Conservation (phyloP, 2,797 vertebrate genomes). For the Dicrostonyx torquatus region DNA sequence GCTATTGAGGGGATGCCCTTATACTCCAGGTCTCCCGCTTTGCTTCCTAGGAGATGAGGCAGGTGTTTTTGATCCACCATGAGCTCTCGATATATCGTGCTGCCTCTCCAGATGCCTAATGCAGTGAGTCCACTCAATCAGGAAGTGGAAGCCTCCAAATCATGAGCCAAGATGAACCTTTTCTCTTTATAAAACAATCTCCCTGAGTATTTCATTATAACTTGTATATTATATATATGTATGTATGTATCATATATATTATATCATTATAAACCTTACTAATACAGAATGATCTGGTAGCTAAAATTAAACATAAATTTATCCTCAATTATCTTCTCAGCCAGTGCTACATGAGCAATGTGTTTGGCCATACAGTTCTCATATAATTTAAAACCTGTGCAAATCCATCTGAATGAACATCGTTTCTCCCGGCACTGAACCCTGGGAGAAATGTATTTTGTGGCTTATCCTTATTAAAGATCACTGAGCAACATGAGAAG, state of each 20-base stretch:
- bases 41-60: neutral
- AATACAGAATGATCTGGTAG: neutral
- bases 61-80: neutral
- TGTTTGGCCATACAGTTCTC: neutral
- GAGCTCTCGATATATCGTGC: rapidly evolving
- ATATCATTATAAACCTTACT: neutral
- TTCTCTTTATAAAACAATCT: neutral
- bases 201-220: neutral
- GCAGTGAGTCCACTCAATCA: neutral
- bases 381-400: neutral
- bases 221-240: too few relatives aligned
- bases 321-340: slow-evolving; percentile 7
- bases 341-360: slow-evolving; percentile 3
- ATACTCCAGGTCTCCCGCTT: neutral
- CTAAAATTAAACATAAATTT: slow-evolving; percentile 30
- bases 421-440: neutral
- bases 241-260: too few relatives aligned
- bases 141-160: neutral
- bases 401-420: neutral
- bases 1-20: neutral
- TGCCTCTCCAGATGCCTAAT: neutral
- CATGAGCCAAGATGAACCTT: neutral
- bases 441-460: neutral
- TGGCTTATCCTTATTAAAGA: slow-evolving; percentile 36
- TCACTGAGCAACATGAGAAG: neutral